Conservation (phyloP, 2,797 vertebrate genomes). For the Sebastes reedi region DNA sequence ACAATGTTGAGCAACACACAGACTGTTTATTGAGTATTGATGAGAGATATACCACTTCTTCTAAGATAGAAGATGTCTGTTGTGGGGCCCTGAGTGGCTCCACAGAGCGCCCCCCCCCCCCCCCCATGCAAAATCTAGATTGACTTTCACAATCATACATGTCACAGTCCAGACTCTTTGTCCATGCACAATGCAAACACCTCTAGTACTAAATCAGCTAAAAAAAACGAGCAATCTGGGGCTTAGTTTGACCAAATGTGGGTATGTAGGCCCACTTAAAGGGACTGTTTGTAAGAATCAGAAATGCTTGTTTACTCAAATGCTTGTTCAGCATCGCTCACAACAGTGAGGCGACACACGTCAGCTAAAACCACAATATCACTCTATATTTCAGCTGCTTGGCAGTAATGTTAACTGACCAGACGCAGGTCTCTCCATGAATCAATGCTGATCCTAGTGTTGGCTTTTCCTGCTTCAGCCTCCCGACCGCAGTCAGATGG, state of each 20-base stretch:
- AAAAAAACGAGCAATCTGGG: background rate
- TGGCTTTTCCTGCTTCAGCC: too few species aligned
- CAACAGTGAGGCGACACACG: too few species aligned
- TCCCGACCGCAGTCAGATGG: too few species aligned
- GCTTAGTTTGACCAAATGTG: background rate
- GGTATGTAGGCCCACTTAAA: background rate
- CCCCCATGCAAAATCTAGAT: background rate
- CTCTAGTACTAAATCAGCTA: background rate
- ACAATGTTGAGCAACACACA: slow-evolving; percentile 1
- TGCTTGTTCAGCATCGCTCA: too few species aligned
- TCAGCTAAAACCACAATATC: too few species aligned
- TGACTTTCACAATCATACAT: background rate
- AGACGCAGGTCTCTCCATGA: too few species aligned
- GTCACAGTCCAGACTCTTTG: background rate
- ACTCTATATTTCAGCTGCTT: too few species aligned
- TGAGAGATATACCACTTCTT: background rate
- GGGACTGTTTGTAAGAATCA: too few species aligned
- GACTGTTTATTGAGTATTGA: background rate
- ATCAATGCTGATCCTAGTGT: too few species aligned
- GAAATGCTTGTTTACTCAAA: too few species aligned
- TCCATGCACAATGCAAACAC: background rate
- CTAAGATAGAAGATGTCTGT: too few species aligned
- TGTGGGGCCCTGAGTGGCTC: background rate
- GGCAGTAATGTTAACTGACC: too few species aligned
- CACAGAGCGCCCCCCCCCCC: background rate